Conservation (phyloP, 2,797 vertebrate species). For the Vultur gryphus region DNA sequence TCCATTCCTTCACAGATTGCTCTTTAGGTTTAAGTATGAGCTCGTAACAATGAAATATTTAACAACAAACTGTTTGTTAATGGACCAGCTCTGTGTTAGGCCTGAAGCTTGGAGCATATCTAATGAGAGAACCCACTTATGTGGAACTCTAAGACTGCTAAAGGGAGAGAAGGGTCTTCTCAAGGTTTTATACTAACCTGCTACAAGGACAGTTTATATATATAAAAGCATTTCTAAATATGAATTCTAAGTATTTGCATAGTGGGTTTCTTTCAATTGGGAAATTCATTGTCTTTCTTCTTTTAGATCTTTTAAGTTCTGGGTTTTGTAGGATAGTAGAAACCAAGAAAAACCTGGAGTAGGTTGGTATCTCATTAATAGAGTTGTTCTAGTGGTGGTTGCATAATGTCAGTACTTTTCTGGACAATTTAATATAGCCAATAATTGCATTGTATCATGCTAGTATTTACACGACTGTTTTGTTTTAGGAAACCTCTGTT, state of each 20-base stretch:
- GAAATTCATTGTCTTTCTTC: neutral
- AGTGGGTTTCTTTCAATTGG: neutral
- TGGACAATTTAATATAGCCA: neutral
- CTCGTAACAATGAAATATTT: constrained; percentile 63
- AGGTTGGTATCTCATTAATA: neutral
- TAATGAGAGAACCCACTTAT: constrained; percentile 6
- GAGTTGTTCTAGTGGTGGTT: neutral
- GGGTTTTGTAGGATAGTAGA: neutral
- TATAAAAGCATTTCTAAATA: neutral
- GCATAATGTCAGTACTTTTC: neutral
- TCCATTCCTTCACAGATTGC: constrained; percentile 37
- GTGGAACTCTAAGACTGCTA: neutral
- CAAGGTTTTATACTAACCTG: neutral
- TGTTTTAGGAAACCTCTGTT: neutral
- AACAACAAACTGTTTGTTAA: constrained; percentile 63
- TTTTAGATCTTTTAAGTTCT: neutral
- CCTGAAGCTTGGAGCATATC: constrained; percentile 6
- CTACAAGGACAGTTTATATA: neutral
- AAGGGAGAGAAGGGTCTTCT: neutral
- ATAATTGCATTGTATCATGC: neutral
- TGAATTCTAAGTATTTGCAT: neutral
- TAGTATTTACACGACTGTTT: neutral
- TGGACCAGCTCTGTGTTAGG: constrained; percentile 18
- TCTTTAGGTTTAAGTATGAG: constrained; percentile 51
- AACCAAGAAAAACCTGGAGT: neutral